Base-by-base conservation (phyloP, 2,888 invertebrate species). In the Phalangium opilio region DNA sequence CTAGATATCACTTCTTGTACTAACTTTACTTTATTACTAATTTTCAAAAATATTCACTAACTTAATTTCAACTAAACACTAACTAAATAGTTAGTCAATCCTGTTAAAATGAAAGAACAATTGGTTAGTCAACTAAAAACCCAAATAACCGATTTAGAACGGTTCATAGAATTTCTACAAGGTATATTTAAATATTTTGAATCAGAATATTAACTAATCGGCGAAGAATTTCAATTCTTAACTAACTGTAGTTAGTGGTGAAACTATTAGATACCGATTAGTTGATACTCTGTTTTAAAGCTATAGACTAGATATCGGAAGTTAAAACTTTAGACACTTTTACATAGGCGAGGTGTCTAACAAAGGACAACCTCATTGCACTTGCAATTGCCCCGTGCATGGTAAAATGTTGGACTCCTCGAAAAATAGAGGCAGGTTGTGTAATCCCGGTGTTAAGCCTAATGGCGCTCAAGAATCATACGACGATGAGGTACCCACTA, bases 121-220 rank as follows among this genome's bases (percentile, higher is more conserved):
- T 73, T 98, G 15, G 91, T 98, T 17, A 75, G 76, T 41, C 96
- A 98, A 67, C 71, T 99, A 17, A 93, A 95, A 68, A 87, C 90
- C 1, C 96, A 99, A 70, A 89, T 99, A 46, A 79, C 83, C 39
- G 98, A 99, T 68, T 75, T 99, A 67, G 96, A 99, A 66, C 77
- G 93, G 55, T 98, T 96, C 64, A 93, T 99, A 57, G 80, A 83
- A 58, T 82, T 93, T 62, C 74, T 99, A 60, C 96, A 98, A 73
- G 81, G 81, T 56, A 60, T 27, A 7, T 58, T 45, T 17, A 40
- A 27, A 17, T 43, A 41, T 41, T 11, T 43, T 27, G 27, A 27
- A 27, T 27, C 4, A 27, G 4, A 8, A 27, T 27, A 27, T 27
- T 27, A 27, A 27, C 3, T 20, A 5, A 20, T 18, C 7, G 33